Percentiles rank a stretch among this genome's conserved stretches.
phyloP scores from a whole-genome alignment of 2,888 invertebrate genomes.

The Lasius fuliginosus region DNA sequence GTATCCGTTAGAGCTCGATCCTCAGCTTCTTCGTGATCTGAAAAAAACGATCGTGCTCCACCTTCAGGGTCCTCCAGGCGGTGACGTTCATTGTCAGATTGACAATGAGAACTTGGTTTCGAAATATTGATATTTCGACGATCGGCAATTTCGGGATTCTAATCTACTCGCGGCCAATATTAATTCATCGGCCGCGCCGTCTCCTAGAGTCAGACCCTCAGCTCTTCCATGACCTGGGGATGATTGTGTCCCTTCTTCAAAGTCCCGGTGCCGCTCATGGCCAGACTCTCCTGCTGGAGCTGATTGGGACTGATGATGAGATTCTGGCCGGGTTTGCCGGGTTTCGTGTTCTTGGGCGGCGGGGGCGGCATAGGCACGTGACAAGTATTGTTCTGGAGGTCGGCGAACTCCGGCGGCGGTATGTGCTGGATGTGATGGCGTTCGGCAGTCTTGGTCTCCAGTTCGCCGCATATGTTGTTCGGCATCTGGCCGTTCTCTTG shows the following conservation, averaged over 20 bases:
- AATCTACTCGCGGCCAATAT: constrained; percentile 35
- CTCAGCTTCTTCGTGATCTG: not conserved
- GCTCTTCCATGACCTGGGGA: constrained; percentile 91
- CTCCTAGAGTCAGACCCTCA: constrained; percentile 92
- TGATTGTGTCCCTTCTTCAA: constrained; percentile 89
- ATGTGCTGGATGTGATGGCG: constrained; percentile 94
- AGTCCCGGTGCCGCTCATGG: constrained; percentile 91
- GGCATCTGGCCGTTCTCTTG: constrained; percentile 96
- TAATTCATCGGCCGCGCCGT: constrained; percentile 25
- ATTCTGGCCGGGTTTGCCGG: constrained; percentile 86
- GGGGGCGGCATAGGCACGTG: constrained; percentile 91
- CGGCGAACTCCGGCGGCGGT: constrained; percentile 94
- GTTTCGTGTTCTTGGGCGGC: constrained; percentile 91
- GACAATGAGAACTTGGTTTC: not conserved
- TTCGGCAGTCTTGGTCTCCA: constrained; percentile 91
- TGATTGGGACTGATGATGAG: constrained; percentile 88
- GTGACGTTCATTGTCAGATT: not conserved
- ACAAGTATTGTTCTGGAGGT: constrained; percentile 90
- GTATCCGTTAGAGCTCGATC: not conserved
- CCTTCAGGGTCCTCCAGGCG: not conserved
- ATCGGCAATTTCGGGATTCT: not conserved
- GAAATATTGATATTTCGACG: not conserved
- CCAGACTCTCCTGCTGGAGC: constrained; percentile 92
- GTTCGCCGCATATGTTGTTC: constrained; percentile 95
- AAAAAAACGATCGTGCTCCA: constrained; percentile 2